Evolutionary conservation across 2,113 vertebrate species (phyloP).

Genomic region (Nesospiza acunhae): DNA sequence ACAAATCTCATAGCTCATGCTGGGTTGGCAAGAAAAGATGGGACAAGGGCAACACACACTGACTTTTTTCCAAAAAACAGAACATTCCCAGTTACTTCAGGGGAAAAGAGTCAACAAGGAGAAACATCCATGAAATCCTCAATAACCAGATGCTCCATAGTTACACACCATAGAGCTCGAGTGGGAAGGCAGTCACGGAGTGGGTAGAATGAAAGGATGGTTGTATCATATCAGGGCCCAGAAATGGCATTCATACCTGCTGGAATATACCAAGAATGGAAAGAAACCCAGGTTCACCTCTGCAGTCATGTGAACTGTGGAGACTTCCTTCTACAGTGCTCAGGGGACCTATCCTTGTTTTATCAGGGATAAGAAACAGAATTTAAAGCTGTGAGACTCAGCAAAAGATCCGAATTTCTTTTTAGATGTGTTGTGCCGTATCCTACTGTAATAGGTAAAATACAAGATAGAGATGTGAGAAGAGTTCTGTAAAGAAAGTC

Average conservation of each 20-base stretch:
- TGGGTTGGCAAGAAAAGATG: background rate
- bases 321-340: background rate
- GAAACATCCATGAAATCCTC: background rate
- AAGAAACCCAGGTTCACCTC: background rate
- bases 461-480: background rate
- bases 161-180: rapidly evolving
- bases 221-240: background rate
- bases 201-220: background rate
- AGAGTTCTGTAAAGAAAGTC: background rate
- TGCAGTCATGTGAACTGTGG: background rate
- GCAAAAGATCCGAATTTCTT: background rate
- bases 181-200: rapidly evolving
- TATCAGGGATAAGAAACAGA: background rate
- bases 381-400: background rate
- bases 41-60: background rate
- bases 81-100: background rate
- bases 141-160: background rate
- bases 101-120: background rate
- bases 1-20: background rate
- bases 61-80: background rate
- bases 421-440: background rate
- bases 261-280: background rate
- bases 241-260: background rate
- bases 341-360: background rate
- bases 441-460: background rate